A percentile compares a stretch with the other conserved stretches of the same genome.
phyloP scores from a whole-genome alignment of 23 tunicate genomes.

The Pegea sp. region DNA sequence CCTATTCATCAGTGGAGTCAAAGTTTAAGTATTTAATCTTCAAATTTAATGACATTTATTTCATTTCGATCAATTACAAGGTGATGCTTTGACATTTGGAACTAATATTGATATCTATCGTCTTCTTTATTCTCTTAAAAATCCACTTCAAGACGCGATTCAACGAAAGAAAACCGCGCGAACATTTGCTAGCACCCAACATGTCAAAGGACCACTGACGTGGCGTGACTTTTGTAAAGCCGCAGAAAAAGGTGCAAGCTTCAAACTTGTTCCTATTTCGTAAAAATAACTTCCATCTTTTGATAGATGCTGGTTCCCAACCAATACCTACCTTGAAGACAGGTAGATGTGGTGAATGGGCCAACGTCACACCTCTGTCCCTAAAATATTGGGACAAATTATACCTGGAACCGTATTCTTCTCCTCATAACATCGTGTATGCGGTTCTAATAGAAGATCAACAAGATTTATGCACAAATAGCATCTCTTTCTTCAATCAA shows the following conservation, averaged over 20 bases:
- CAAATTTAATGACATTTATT: too few species aligned
- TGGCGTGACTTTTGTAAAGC: constrained; percentile 97
- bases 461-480: constrained; percentile 8
- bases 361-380: constrained; percentile 51
- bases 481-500: constrained; percentile 35
- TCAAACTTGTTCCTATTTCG: too few species aligned
- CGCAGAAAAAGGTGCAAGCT: constrained; percentile 32
- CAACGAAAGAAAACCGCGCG: constrained; percentile 40
- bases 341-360: constrained; percentile 65
- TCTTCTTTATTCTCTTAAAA: constrained; percentile 41
- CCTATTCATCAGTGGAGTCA: constrained; percentile 32
- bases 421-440: constrained; percentile 37
- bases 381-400: constrained; percentile 65
- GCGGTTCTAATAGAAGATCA: constrained; percentile 40
- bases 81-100: constrained; percentile 13
- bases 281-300: background rate
- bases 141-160: constrained; percentile 88
- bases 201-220: constrained; percentile 91
- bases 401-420: constrained; percentile 58
- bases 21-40: constrained; percentile 6
- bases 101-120: constrained; percentile 26
- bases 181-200: constrained; percentile 39
- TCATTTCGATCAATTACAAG: constrained; percentile 1
- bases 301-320: constrained; percentile 41
- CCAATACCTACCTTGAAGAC: constrained; percentile 61